Evolutionary conservation across 2,113 vertebrate genomes (phyloP), one percentile per base, ranked within the genome.

Genomic region (Brachyhypopomus occidentalis): DNA sequence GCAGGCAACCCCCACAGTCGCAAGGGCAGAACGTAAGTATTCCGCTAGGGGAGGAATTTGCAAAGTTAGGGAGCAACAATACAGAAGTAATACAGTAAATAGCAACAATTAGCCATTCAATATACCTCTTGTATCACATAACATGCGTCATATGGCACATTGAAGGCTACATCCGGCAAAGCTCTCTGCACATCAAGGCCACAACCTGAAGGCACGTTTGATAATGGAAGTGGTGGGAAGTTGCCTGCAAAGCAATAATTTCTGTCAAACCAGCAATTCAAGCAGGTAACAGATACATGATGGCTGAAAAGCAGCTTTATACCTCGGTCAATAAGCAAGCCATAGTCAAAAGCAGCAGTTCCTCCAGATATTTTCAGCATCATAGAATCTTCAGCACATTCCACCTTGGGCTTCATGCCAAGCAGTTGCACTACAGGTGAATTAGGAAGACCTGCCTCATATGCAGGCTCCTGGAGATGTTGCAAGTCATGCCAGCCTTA

Each of bases 131-230:
- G 72, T 3, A 78, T 3, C 1, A 92, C 80, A 62, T 92, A 93
- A 76, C 92, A 94, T 2, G 92, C 92, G 79, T 91, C 79, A 66
- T 92, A 92, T 62, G 92, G 91, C 6, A 90, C 90, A 38, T 78
- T 73, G 4, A 93, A 85, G 60, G 89, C 75, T 59, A 90, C 72
- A 30, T 89, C 85, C 30, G 58, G 77, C 22, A 0, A 79, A 9
- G 88, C 89, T 4, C 84, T 88, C n/a, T 12, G 56, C 30, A 92
- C 1, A 1, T 75, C 83, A 83, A 93, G 90, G 27, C 93, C 92
- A 88, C 92, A 94, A 74, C 88, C 90, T 22, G 66, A 66, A 2
- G 92, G 92, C 34, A 94, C 59, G 67, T 89, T 87, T 2, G 88
- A 88, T 63, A 94, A 52, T 36, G 90, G 89, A 23, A 94, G 77